phyloP scores from a whole-genome alignment of 2,888 invertebrate genomes.

The Flabesymbios commensalis region DNA sequence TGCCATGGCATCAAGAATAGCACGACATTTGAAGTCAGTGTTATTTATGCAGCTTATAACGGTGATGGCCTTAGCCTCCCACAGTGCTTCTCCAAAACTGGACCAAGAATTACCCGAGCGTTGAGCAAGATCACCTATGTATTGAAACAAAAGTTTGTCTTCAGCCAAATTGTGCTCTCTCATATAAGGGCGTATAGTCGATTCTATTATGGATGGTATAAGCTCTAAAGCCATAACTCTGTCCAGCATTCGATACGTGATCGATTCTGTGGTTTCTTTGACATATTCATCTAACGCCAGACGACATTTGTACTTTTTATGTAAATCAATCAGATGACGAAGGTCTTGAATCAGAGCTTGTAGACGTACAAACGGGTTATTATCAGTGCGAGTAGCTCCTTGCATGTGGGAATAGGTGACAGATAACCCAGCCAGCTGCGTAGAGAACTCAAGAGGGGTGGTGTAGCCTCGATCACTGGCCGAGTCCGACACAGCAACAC shows the following conservation, averaged over 20 bases:
- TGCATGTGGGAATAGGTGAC: too few relatives aligned
- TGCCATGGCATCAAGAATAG: neutral
- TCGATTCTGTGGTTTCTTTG: slow-evolving; percentile 54
- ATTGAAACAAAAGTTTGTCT: slow-evolving; percentile 51
- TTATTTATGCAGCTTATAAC: neutral
- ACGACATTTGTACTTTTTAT: slow-evolving; percentile 44
- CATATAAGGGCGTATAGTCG: slow-evolving; percentile 53
- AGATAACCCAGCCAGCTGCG: too few relatives aligned
- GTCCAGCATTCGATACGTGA: slow-evolving; percentile 57
- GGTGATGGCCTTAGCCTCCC: neutral
- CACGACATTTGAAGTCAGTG: neutral
- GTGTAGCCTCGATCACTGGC: neutral
- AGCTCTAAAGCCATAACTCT: slow-evolving; percentile 50
- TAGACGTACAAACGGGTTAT: slow-evolving; percentile 23
- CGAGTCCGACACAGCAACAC: slow-evolving; percentile 5
- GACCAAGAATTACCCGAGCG: neutral
- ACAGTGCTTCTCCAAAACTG: neutral
- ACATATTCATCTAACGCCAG: slow-evolving; percentile 44
- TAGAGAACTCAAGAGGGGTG: too few relatives aligned
- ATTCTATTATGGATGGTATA: slow-evolving; percentile 44
- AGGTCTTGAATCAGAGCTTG: slow-evolving; percentile 39
- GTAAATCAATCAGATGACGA: slow-evolving; percentile 43
- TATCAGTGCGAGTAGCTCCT: too few relatives aligned
- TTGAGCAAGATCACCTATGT: slow-evolving; percentile 42
- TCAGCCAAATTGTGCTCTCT: slow-evolving; percentile 48